Percentiles rank a stretch among this genome's conserved stretches.
Conservation (phyloP, 2,113 vertebrate genomes). For the Tyto alba region DNA sequence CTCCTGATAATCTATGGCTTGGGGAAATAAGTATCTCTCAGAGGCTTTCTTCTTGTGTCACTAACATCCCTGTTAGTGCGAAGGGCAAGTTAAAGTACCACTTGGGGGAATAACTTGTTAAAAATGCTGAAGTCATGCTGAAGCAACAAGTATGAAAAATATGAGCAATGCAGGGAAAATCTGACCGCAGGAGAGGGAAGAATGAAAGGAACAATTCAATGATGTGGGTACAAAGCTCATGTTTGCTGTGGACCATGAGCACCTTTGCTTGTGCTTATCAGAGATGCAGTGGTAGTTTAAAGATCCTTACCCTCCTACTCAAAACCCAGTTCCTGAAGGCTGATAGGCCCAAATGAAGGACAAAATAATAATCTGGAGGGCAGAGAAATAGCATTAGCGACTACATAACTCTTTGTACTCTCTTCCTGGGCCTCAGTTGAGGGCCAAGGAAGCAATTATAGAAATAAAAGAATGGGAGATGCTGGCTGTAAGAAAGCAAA, state of each 20-base stretch:
- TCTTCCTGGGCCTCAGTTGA: background rate
- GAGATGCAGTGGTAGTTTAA: background rate
- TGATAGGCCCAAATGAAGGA: background rate
- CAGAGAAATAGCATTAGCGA: background rate
- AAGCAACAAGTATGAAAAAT: background rate
- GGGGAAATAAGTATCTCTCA: background rate
- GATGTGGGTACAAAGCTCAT: background rate
- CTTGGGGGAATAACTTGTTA: background rate
- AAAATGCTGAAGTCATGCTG: background rate
- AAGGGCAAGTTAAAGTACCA: background rate
- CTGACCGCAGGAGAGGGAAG: background rate
- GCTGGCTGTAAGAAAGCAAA: background rate
- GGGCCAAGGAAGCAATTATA: background rate
- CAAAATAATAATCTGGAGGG: background rate
- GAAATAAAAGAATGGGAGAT: background rate
- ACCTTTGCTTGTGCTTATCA: background rate
- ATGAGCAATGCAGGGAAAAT: background rate
- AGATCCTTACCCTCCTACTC: background rate
- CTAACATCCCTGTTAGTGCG: background rate
- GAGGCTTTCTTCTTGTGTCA: background rate
- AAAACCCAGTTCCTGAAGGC: background rate
- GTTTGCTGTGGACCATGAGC: fast-evolving
- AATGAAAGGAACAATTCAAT: background rate
- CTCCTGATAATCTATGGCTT: background rate
- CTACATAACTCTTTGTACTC: background rate